phyloP scores from a whole-genome alignment of 2,888 invertebrate species.

The Blera fallax region DNA sequence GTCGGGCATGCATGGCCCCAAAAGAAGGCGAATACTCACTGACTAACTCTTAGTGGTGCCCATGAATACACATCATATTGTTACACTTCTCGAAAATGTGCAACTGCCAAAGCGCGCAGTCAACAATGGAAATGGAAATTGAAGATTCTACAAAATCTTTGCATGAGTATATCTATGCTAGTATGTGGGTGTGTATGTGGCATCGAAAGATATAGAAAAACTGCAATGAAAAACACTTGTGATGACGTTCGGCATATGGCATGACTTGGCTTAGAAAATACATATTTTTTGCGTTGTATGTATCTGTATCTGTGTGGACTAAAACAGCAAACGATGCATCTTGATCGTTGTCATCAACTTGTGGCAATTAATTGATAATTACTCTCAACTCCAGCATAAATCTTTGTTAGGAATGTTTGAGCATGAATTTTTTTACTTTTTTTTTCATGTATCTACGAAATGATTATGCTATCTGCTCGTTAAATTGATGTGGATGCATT shows the following conservation, averaged over 20 bases:
- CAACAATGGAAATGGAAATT: conserved; percentile 35
- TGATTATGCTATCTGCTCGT: conserved; percentile 13
- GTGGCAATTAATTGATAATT: conserved; percentile 41
- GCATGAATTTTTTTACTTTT: background rate
- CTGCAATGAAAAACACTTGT: conserved; percentile 18
- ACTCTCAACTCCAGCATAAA: conserved; percentile 35
- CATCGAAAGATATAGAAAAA: conserved; percentile 7
- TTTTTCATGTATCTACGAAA: background rate
- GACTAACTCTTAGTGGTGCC: background rate
- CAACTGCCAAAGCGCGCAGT: conserved; percentile 18
- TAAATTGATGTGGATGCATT: conserved; percentile 22
- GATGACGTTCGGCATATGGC: conserved; percentile 50
- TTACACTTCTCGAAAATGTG: background rate
- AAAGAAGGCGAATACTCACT: conserved; percentile 34
- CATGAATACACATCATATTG: conserved; percentile 15
- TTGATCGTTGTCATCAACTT: conserved; percentile 9
- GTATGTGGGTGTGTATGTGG: background rate
- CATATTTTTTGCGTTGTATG: too few species aligned
- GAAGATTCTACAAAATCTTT: conserved; percentile 29
- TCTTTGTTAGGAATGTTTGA: conserved; percentile 31
- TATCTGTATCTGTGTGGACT: background rate
- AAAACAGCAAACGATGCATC: background rate
- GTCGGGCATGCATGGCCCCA: conserved; percentile 50
- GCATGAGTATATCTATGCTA: background rate
- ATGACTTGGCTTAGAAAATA: background rate